Base-by-base conservation (phyloP, 2,888 invertebrate species). In the Liopterus haemorrhoidalis region DNA sequence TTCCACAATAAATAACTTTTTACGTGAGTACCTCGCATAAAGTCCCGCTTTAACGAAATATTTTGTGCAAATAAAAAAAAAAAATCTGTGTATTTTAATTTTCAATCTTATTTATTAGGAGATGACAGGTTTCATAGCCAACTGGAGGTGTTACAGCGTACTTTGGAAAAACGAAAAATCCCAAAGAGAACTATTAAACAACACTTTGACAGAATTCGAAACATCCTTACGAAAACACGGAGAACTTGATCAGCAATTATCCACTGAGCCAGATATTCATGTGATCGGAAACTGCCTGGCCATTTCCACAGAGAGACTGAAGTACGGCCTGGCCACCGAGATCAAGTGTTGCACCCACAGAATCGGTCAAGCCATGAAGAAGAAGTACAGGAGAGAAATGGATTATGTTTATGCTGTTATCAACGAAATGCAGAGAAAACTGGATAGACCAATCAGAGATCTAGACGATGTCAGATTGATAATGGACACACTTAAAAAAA, bases 401-500 rank as follows among this genome's bases (percentile, higher is more conserved):
- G 91, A 91, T 62, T 90, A 91, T 58, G 89, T 91, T 8, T 91
- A 92, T 59, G 88, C 88, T 0, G 85, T 93, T 19, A 90, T 95
- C 69, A 90, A 83, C 56, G 94, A 94, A 66, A 82, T 95, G 76
- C 90, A 89, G 59, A 79, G 91, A 33, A 89, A 91, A 64, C 69
- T 96, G 41, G 86, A 88, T 59, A 76, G 91, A 37, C 89, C 88
- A 9, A 88, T 94, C 52, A 76, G 90, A 38, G 94, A 95, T 65
- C 72, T 96, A 49, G 95, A 96, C 63, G 95, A 96, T 60, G 93
- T 95, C 1, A 77, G 94, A 41, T 80, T 89, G 59, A 84, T 93
- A 31, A 95, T 96, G 91, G 91, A 93, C 49, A 91, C 89, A 0
- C 68, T 96, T 47, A 85, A 88, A 63, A 93, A 93, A 67, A 91